Evolutionary conservation across 2,797 vertebrate genomes (phyloP), one percentile per base, ranked within the genome.

Genomic region (Oreortyx pictus): DNA sequence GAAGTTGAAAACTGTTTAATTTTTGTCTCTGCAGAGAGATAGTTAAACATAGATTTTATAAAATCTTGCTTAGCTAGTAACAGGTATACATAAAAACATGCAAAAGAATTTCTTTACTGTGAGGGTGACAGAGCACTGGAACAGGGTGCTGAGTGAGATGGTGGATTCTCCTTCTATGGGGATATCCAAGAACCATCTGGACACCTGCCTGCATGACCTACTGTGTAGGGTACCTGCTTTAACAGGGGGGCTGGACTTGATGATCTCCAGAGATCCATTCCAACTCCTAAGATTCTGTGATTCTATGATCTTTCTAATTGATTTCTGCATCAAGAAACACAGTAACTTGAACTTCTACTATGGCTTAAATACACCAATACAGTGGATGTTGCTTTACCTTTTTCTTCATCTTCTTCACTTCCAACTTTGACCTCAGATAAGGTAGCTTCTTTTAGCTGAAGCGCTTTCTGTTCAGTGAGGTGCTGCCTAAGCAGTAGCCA

Each of bases 401-500:
- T 98, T 89, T 98, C 98, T 96, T 98, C 98, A 46, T 97, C 98
- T 92, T 98, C 98, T 96, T 98, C 97, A 71, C 98, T 98, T 93
- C 97, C 98, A 93, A 99, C 98, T 90, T 98, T 98, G 95, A 99
- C 98, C 39, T 99, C 98, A 60, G 98, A 98, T 72, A 99, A 98
- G 64, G 97, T 95, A 17, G 97, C 97, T 59, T 98, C 97, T 91
- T 98, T 98, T 82, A 98, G 96, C 47, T 84, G 97, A 92, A 98
- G 98, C 46, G 98, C 98, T 95, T 97, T 96, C 91, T 98, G 98
- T 97, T 99, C 99, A 24, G 98, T 99, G 43, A 99, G 98, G 10
- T 98, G 98, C 96, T 99, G 99, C 95, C 98, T 98, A 93, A 99
- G 98, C 94, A 99, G 98, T 83, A 99, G 98, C 99, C 99, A 99